phyloP scores from a whole-genome alignment of 1,140 invertebrate genomes.

The Melanaphis sacchari region DNA sequence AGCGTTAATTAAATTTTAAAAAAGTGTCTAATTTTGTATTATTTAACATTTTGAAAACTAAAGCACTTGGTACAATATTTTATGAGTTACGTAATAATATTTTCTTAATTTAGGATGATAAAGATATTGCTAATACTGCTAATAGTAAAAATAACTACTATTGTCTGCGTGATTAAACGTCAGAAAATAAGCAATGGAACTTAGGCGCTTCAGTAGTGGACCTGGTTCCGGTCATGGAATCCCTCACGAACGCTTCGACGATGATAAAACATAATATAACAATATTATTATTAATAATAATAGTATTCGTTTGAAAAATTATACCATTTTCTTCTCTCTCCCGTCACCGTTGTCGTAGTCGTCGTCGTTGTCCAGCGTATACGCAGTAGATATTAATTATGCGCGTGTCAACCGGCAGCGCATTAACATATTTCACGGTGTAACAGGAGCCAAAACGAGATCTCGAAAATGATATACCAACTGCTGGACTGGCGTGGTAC shows the following conservation, averaged over 20 bases:
- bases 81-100: too few species aligned
- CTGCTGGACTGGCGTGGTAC: background rate
- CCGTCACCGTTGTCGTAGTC: background rate
- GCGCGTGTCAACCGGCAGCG: slow-evolving; percentile 52
- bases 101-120: background rate
- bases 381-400: slow-evolving; percentile 46
- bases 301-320: background rate
- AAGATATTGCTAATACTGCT: background rate
- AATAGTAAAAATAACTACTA: background rate
- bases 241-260: background rate
- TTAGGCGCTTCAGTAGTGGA: background rate
- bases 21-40: background rate
- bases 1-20: background rate
- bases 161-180: background rate
- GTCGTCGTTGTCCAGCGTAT: background rate
- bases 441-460: slow-evolving; percentile 57
- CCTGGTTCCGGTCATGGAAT: background rate
- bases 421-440: slow-evolving; percentile 55
- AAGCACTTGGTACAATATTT: background rate
- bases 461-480: slow-evolving; percentile 52
- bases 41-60: background rate
- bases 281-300: background rate
- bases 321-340: background rate
- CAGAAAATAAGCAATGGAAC: background rate
- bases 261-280: background rate